phyloP scores from a whole-genome alignment of 2,888 invertebrate species.

The Polia nebulosa region DNA sequence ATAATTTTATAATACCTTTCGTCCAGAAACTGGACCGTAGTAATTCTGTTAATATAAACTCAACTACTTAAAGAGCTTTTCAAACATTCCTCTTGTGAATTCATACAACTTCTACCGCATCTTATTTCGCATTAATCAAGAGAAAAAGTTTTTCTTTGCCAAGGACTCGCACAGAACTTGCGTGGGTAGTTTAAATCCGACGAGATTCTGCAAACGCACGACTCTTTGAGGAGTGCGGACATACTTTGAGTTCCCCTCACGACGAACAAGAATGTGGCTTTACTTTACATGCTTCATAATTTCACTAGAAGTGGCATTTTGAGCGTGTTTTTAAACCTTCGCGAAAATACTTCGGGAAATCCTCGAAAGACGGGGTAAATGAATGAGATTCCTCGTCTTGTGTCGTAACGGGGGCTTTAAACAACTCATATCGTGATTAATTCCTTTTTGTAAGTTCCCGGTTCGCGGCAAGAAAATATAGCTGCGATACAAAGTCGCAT shows the following conservation, averaged over 20 bases:
- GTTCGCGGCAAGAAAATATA: neutral
- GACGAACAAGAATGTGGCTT: slow-evolving; percentile 17
- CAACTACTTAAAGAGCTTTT: too few relatives aligned
- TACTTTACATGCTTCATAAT: slow-evolving; percentile 14
- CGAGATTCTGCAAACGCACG: slow-evolving; percentile 6
- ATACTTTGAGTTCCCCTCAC: slow-evolving; percentile 24
- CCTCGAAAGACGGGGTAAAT: slow-evolving; percentile 12
- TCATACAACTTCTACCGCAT: neutral
- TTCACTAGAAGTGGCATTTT: neutral
- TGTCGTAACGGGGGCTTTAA: neutral
- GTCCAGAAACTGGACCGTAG: too few relatives aligned
- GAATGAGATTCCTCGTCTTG: neutral
- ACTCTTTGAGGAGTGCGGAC: slow-evolving; percentile 13
- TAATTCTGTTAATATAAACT: neutral
- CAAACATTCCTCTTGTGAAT: too few relatives aligned
- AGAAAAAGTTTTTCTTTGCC: slow-evolving; percentile 2
- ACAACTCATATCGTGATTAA: neutral
- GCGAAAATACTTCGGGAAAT: slow-evolving; percentile 29
- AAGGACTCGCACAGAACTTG: neutral
- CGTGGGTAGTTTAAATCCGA: slow-evolving; percentile 11
- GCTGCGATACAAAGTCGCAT: neutral
- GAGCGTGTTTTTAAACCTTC: neutral
- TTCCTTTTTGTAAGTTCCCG: neutral
- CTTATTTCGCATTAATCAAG: slow-evolving; percentile 7
- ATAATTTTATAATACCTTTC: too few relatives aligned